A percentile compares a stretch with the other conserved stretches of the same genome.
phyloP scores from a whole-genome alignment of 2,888 invertebrate species.

The Platerodrilus igneus region DNA sequence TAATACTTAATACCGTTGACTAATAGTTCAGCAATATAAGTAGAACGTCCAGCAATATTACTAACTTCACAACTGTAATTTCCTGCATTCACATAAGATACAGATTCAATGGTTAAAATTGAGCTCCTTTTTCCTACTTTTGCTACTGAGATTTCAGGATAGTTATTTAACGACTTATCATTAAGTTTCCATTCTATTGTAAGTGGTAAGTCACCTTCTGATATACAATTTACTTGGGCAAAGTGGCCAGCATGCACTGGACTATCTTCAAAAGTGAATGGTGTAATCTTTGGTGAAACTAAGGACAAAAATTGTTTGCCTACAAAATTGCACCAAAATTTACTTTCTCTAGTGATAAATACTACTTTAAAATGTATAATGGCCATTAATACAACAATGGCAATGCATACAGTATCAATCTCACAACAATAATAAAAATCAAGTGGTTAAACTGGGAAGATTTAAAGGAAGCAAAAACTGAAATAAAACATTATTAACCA shows the following conservation, averaged over 20 bases:
- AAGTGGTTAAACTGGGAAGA: no score
- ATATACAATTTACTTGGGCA: constrained; percentile 55
- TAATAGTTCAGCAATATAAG: constrained; percentile 49
- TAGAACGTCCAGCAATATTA: constrained; percentile 39
- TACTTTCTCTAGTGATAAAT: constrained; percentile 40
- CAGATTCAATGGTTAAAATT: constrained; percentile 61
- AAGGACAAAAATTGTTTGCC: constrained; percentile 51
- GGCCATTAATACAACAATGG: no score
- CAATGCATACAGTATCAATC: no score
- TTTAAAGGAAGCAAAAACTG: constrained; percentile 6
- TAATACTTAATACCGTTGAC: constrained; percentile 60
- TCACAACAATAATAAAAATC: no score
- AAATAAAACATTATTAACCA: constrained; percentile 48
- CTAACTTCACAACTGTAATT: constrained; percentile 69
- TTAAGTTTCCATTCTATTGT: constrained; percentile 59
- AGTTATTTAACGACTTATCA: constrained; percentile 38
- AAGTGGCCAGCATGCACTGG: constrained; percentile 49
- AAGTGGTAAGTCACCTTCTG: constrained; percentile 68
- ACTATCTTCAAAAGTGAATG: constrained; percentile 72
- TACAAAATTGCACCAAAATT: not conserved
- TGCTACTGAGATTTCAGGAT: constrained; percentile 37
- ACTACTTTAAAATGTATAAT: constrained; percentile 4
- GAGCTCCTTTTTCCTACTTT: constrained; percentile 49
- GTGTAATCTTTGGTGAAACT: constrained; percentile 77
- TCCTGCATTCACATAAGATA: constrained; percentile 65